Percentiles rank a stretch among this genome's conserved stretches.
phyloP scores from a whole-genome alignment of 2,888 invertebrate genomes.

The Pilophorus perplexus region DNA sequence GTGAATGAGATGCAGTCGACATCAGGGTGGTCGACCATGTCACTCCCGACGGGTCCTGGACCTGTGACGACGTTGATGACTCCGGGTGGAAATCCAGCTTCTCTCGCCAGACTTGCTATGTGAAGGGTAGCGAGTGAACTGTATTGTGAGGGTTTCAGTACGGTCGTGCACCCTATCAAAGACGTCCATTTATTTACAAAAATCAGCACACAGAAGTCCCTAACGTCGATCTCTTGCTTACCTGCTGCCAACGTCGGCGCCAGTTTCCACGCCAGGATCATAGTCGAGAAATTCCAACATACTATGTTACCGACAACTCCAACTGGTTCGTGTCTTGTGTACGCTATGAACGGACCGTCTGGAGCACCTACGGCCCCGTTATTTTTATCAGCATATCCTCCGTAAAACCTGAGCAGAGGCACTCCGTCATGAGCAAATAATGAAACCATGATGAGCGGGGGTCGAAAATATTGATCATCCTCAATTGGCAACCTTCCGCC shows the following conservation, averaged over 20 bases:
- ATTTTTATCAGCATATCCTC: conserved; percentile 90
- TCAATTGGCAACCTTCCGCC: too few relatives aligned
- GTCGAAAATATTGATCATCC: too few relatives aligned
- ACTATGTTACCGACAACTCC: conserved; percentile 64
- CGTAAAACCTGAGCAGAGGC: conserved; percentile 63
- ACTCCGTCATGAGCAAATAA: neutral
- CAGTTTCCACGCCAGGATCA: conserved; percentile 62
- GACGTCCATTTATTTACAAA: too few relatives aligned
- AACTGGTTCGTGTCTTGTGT: conserved; percentile 61
- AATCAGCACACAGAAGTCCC: too few relatives aligned
- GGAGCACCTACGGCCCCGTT: conserved; percentile 59
- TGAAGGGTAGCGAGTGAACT: conserved; percentile 77
- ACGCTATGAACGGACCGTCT: conserved; percentile 58
- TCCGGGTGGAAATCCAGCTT: conserved; percentile 78
- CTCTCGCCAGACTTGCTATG: conserved; percentile 67
- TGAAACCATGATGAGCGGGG: too few relatives aligned
- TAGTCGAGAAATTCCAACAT: conserved; percentile 58
- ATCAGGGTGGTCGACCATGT: conserved; percentile 65
- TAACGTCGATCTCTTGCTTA: too few relatives aligned
- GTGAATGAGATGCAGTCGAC: conserved; percentile 79
- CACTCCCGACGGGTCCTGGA: conserved; percentile 70
- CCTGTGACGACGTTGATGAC: conserved; percentile 76
- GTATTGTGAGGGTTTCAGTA: conserved; percentile 82
- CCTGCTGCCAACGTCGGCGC: conserved; percentile 61
- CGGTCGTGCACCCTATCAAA: conserved; percentile 64